A percentile compares a stretch with the other conserved stretches of the same genome.
Conservation (phyloP, 1,140 invertebrate species). For the Helicoverpa armigera region DNA sequence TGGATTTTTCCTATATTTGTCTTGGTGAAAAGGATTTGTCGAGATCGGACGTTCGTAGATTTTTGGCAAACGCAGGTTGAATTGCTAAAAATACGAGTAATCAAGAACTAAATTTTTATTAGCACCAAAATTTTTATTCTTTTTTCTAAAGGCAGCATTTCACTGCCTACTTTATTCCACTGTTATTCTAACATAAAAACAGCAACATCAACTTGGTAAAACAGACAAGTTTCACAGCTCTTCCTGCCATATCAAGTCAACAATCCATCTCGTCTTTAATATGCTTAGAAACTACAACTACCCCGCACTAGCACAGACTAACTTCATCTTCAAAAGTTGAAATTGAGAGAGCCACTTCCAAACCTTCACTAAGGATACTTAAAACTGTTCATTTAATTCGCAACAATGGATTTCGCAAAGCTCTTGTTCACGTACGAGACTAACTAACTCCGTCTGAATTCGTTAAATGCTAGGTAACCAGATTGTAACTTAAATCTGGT, state of each 20-base stretch:
- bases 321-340: slow-evolving; percentile 3
- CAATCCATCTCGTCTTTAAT: neutral
- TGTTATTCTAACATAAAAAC: too few species aligned
- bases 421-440: slow-evolving; percentile 59
- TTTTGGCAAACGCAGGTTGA: slow-evolving; percentile 39
- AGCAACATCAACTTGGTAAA: too few species aligned
- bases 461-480: slow-evolving; percentile 73
- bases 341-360: slow-evolving; percentile 4
- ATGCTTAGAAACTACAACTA: neutral
- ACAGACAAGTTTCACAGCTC: too few species aligned
- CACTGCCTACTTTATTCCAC: too few species aligned
- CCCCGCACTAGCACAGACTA: neutral
- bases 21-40: slow-evolving; percentile 52
- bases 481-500: slow-evolving; percentile 75
- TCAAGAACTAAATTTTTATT: neutral
- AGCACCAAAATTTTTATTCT: too few species aligned
- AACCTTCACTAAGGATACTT: slow-evolving; percentile 28
- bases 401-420: slow-evolving; percentile 46
- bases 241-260: too few species aligned
- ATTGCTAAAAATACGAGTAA: slow-evolving; percentile 29
- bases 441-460: slow-evolving; percentile 68
- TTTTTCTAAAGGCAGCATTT: too few species aligned
- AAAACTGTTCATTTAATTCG: slow-evolving; percentile 45
- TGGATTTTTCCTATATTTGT: slow-evolving; percentile 50
- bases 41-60: slow-evolving; percentile 22